Base-by-base conservation (phyloP, 2,888 invertebrate species). In the Griposia aprilina region DNA sequence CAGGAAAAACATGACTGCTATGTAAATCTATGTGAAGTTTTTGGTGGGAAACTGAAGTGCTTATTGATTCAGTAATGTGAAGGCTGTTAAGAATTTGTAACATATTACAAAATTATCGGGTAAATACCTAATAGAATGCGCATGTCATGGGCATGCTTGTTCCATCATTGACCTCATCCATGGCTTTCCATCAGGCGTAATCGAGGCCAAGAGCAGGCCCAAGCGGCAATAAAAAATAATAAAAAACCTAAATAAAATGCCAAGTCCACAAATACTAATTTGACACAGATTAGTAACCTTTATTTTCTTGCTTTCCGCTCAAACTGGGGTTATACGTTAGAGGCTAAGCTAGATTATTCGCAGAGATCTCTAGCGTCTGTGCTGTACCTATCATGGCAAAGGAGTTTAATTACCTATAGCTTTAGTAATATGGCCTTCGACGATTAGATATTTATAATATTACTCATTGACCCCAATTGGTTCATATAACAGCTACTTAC, bases 1-100 rank as follows among this genome's bases (percentile, higher is more conserved):
- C 79, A 74, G 68, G 86, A 76, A 86, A 63, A 73, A 71, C 69
- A 65, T 77, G 59, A 60, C n/a, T 68, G 73, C 55, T 73, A 75
- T 70, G 69, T 50, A 85, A 73, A 78, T 70, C 15, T 63, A 76
- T 66, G 60, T 45, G 13, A 67, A 72, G 55, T 66, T 85, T 70
- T 69, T 71, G 36, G 59, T 80, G 55, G 36, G 48, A 71, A 72
- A 48, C 5, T 52, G 59, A 45, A 45, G 45, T 45, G 45, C 15
- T 57, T 50, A 60, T 70, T 66, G 41, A 68, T 59, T 71, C 23
- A 17, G 36, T 63, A n/a, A 23, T 20, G 17, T 62, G 45, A 50
- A 59, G 65, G 41, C 50, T 41, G 23, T 57, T 80, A 63, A 30
- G 20, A 36, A 36, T 62, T 48, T 13, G 7, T 66, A 48, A 63